Percentiles rank a stretch among this genome's conserved stretches.
Evolutionary conservation across 2,113 vertebrate species (phyloP).

Genomic region (Etheostoma spectabile): DNA sequence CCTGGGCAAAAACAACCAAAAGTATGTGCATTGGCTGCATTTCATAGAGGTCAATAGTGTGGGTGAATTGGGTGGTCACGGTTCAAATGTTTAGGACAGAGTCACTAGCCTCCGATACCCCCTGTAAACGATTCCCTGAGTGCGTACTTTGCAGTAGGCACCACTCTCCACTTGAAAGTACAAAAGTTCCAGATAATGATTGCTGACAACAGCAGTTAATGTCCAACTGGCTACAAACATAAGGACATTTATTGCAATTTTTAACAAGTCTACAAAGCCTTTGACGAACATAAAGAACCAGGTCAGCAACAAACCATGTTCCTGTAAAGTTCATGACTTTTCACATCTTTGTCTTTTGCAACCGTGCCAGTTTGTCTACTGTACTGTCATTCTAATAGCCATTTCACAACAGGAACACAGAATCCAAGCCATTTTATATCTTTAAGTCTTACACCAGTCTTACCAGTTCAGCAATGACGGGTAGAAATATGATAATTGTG

Average conservation of each 20-base stretch:
- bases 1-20: background rate
- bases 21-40: no score
- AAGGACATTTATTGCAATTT: conserved; percentile 35
- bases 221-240: conserved; percentile 57
- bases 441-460: conserved; percentile 50
- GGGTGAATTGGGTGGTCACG: no score
- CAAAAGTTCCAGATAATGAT: conserved; percentile 59
- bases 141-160: background rate
- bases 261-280: conserved; percentile 46
- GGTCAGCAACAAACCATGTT: background rate
- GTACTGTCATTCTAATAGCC: background rate
- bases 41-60: background rate
- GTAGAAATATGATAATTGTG: conserved; percentile 96
- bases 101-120: background rate
- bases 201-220: conserved; percentile 66
- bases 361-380: background rate
- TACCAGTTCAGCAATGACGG: conserved; percentile 95
- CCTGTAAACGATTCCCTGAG: conserved; percentile 30
- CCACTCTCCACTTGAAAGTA: background rate
- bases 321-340: background rate
- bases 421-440: background rate
- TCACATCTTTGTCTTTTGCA: background rate
- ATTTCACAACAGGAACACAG: background rate
- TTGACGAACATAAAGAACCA: background rate
- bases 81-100: background rate